Conservation (phyloP, 2,113 vertebrate species). For the Eurystomus gularis region DNA sequence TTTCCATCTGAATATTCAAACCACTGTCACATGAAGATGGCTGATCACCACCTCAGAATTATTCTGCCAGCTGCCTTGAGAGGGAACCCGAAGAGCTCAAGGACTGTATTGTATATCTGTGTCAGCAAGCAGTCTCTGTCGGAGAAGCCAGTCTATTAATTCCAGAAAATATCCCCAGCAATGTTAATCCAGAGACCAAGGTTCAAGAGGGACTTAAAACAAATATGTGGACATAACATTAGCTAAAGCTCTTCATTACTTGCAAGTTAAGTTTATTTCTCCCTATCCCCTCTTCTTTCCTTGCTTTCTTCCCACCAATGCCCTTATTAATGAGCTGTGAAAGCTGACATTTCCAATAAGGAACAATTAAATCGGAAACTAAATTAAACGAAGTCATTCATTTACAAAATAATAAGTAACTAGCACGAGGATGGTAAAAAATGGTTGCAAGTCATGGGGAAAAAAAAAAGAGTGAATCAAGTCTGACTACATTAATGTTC, state of each 20-base stretch:
- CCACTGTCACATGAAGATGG: neutral
- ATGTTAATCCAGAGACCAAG: neutral
- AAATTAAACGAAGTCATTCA: constrained; percentile 67
- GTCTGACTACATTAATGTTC: constrained; percentile 53
- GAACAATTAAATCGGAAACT: constrained; percentile 66
- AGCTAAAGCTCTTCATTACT: neutral
- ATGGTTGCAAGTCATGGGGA: constrained; percentile 37
- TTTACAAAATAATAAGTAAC: constrained; percentile 72
- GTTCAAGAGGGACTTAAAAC: neutral
- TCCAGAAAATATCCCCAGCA: neutral
- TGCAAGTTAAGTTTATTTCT: neutral
- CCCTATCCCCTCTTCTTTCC: neutral
- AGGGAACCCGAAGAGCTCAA: neutral
- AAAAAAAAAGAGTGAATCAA: constrained; percentile 59
- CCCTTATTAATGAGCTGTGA: constrained; percentile 68
- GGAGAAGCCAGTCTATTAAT: neutral
- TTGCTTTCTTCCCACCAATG: neutral
- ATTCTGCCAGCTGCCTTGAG: neutral
- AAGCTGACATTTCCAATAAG: constrained; percentile 71
- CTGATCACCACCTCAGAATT: neutral
- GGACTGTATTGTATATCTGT: neutral
- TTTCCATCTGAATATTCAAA: neutral
- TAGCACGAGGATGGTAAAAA: constrained; percentile 30
- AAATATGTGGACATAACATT: neutral
- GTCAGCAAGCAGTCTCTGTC: neutral